phyloP scores from a whole-genome alignment of 64 coral and sea anemone species.

The Dendronephthya gigantea region DNA sequence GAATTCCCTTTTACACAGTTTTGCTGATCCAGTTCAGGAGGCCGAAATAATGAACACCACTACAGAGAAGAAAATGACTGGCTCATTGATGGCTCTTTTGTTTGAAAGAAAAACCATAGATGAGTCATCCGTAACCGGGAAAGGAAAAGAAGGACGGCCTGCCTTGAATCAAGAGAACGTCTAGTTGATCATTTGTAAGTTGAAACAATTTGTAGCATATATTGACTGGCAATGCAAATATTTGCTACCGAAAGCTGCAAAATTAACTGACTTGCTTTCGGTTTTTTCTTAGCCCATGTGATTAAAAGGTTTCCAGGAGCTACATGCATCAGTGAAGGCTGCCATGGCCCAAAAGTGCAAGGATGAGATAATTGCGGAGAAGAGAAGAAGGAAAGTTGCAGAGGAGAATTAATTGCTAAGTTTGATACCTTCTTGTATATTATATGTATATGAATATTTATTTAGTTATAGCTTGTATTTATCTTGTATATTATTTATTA shows the following conservation, averaged over 20 bases:
- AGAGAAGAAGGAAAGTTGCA: background rate
- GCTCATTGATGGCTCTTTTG: background rate
- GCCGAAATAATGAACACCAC: background rate
- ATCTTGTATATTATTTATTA: background rate
- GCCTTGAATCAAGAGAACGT: background rate
- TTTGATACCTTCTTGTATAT: background rate
- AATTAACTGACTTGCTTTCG: background rate
- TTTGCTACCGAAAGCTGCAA: background rate
- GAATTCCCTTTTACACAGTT: background rate
- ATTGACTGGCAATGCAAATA: background rate
- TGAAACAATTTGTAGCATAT: background rate
- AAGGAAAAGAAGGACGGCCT: background rate
- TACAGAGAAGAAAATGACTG: background rate
- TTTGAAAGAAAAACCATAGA: slow-evolving; percentile 1
- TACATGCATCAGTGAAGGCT: background rate
- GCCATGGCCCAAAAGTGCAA: slow-evolving; percentile 13
- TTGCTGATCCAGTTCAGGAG: slow-evolving; percentile 12
- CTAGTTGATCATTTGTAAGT: slow-evolving; percentile 11
- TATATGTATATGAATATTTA: background rate
- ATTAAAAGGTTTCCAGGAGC: background rate
- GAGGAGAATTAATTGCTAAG: background rate
- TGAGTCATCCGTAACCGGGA: background rate
- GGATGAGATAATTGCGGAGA: background rate
- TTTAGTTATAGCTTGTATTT: background rate
- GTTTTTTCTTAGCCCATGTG: background rate